Conservation (phyloP, 2,797 vertebrate genomes). For the Steatocranus sp. region DNA sequence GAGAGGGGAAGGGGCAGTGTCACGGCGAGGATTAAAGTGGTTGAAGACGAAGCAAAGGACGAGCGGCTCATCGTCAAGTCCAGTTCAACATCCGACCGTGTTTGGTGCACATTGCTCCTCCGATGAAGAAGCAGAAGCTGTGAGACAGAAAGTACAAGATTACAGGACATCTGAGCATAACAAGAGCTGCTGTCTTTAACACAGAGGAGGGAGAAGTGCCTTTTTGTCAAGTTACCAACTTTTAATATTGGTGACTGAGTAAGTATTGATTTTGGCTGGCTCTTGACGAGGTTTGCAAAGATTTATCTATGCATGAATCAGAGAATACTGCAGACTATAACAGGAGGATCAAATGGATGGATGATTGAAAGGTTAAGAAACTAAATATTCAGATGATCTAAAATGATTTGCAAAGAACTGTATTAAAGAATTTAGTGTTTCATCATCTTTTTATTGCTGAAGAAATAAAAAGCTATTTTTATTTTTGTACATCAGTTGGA, state of each 20-base stretch:
- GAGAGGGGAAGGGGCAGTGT: constrained; percentile 38
- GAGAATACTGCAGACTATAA: background rate
- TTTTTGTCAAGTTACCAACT: constrained; percentile 31
- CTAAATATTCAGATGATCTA: background rate
- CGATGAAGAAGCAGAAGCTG: background rate
- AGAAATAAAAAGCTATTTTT: background rate
- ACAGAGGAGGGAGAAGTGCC: constrained; percentile 34
- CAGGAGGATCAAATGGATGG: background rate
- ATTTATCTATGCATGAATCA: background rate
- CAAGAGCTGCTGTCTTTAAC: background rate
- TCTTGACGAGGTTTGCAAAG: background rate
- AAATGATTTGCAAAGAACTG: background rate
- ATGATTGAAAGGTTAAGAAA: background rate
- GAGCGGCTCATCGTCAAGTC: constrained; percentile 13
- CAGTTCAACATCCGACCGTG: constrained; percentile 39
- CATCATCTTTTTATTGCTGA: background rate
- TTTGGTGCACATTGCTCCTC: constrained; percentile 13
- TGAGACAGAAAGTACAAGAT: background rate
- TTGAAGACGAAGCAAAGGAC: constrained; percentile 35
- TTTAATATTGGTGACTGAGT: constrained; percentile 38
- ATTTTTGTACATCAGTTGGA: background rate
- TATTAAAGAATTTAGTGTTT: background rate
- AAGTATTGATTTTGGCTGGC: constrained; percentile 27
- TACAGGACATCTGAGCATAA: background rate
- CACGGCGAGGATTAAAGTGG: constrained; percentile 33